Evolutionary conservation across 2,113 vertebrate genomes (phyloP).

Genomic region (Procapra przewalskii): DNA sequence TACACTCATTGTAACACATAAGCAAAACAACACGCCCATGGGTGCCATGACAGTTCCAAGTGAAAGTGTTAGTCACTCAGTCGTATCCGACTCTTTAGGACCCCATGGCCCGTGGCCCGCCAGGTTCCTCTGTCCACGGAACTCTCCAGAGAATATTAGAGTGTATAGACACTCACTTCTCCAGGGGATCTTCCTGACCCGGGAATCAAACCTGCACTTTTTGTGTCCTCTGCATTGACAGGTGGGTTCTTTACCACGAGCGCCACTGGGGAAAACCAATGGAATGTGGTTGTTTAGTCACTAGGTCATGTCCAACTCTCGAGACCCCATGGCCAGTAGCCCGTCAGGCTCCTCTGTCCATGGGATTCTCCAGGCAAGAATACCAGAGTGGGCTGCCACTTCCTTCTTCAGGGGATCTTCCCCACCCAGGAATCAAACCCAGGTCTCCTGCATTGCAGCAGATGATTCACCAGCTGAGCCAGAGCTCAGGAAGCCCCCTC

Average conservation of each 20-base stretch:
- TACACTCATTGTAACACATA: neutral
- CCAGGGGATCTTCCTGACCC: neutral
- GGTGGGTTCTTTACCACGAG: neutral
- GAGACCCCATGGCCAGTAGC: neutral
- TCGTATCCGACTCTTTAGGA: neutral
- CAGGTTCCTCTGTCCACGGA: neutral
- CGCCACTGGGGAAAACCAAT: fast-evolving
- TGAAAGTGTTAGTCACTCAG: neutral
- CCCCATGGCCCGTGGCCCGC: neutral
- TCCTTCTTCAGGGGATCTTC: neutral
- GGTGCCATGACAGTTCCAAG: neutral
- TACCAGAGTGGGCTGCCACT: neutral
- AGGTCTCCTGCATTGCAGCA: neutral
- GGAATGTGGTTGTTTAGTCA: neutral
- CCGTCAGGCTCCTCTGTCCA: neutral
- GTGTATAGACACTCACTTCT: neutral
- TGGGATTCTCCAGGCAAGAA: neutral
- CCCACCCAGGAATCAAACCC: neutral
- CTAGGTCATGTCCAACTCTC: neutral
- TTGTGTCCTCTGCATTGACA: neutral
- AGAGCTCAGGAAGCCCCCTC: neutral
- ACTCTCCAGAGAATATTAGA: neutral
- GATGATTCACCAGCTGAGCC: neutral
- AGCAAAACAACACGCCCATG: neutral
- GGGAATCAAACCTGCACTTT: neutral